Base-by-base conservation (phyloP, 1,140 invertebrate species). In the Chelonus insularis region DNA sequence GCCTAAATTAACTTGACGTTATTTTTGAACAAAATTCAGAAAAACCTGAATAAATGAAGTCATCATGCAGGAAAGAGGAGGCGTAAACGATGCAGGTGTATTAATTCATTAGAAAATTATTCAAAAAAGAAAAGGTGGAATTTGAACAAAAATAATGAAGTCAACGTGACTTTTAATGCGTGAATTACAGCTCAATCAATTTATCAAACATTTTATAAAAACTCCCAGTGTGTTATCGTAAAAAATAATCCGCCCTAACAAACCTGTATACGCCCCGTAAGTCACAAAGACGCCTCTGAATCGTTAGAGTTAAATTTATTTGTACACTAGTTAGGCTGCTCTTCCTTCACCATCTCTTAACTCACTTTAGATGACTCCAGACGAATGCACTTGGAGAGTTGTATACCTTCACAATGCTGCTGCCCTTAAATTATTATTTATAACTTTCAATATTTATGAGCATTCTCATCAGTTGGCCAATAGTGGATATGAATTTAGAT, bases 351-450 rank as follows among this genome's bases (percentile, higher is more conserved):
- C 37, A 16, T 18, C 25, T 29, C 7, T 3, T 29, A 29, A 4
- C 25, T 29, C 25, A 29, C 3, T 7, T 29, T 7, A 7, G 3
- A 29, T 29, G 9, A 23, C 50, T 20, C 25, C 47, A 11, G 32
- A 16, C 18, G 16, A 25, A 18, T 14, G 8, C 9, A 29, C 20
- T 16, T 16, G 20, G 50, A 56, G 34, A 57, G 20, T 29, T 36
- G 43, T 37, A 25, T 50, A 18, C 5, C 23, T 16, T 45, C 25
- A 52, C 29, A n/a, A 52, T 57, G 34, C 52, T 34, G 39, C 43
- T 50, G 37, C 54, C 23, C 68, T 72, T 69, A 72, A 73, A 73
- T 73, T 73, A 73, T 72, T 73, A 72, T 73, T 73, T 73, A 73
- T 73, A 63, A 70, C 69, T 67, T 62, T 66, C 68, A 64, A 72